Conservation (phyloP, 2,888 invertebrate genomes). For the Stenodema calcarata region DNA sequence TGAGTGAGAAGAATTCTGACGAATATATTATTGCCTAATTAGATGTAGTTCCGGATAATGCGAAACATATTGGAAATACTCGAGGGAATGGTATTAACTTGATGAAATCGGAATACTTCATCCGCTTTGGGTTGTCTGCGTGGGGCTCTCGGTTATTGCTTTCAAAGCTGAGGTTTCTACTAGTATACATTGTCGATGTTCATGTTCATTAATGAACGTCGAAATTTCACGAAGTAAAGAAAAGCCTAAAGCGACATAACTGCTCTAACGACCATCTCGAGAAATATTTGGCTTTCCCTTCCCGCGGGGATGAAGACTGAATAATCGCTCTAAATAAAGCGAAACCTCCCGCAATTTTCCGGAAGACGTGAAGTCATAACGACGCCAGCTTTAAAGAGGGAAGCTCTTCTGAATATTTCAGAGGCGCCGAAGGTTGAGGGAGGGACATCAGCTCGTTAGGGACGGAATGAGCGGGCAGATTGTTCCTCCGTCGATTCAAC, state of each 20-base stretch:
- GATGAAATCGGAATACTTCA: no score
- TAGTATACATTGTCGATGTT: background rate
- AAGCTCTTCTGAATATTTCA: constrained; percentile 18
- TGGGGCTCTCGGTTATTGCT: background rate
- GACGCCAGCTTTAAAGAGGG: background rate
- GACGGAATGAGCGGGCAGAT: background rate
- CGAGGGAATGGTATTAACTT: no score
- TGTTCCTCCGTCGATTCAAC: background rate
- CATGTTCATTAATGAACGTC: background rate
- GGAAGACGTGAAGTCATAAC: background rate
- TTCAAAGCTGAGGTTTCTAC: background rate
- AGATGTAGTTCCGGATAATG: no score
- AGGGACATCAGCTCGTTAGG: background rate
- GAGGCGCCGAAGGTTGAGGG: background rate
- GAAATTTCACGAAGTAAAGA: background rate
- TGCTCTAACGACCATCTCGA: background rate
- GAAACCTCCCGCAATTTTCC: background rate
- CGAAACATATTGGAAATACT: no score
- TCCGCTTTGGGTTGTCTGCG: no score
- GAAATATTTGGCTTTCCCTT: background rate
- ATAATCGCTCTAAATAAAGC: background rate
- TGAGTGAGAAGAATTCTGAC: no score
- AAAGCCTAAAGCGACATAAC: background rate
- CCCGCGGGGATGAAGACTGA: background rate
- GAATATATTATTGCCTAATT: no score